These are phyloP conservation scores for Neodiprion fabricii DNA, from an alignment of 1,140 invertebrate genomes.

Conservation along the genomic window DNA sequence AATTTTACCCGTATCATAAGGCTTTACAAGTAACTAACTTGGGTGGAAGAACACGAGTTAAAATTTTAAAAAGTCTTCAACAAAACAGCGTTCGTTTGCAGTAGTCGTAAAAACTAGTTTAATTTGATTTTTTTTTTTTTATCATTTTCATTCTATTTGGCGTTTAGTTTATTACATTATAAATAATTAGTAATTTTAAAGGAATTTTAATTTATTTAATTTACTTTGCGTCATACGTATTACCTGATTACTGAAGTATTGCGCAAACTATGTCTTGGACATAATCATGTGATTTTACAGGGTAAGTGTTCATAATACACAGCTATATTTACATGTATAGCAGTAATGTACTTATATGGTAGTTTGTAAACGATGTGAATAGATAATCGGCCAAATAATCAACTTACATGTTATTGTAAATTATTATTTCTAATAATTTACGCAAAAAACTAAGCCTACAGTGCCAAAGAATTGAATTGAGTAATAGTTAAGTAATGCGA, in stretches of 20 bases:
- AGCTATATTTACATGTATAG: constrained; percentile 2
- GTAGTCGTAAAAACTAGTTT: not conserved
- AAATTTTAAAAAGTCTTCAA: not conserved
- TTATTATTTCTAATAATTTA: not conserved
- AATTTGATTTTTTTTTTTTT: not conserved
- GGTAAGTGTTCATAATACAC: constrained; percentile 7
- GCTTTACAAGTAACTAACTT: not conserved
- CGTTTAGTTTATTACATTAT: not conserved
- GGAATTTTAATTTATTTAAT: not conserved
- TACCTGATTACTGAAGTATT: not conserved
- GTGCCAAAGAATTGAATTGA: no score
- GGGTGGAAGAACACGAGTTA: not conserved
- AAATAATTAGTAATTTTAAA: not conserved
- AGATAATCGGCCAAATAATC: not conserved
- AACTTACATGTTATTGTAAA: not conserved
- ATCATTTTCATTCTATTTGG: not conserved
- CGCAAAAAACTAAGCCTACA: no score
- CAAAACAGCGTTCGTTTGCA: not conserved
- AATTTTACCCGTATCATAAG: not conserved
- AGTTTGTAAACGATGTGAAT: not conserved
- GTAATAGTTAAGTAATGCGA: no score
- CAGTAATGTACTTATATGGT: not conserved
- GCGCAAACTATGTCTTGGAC: not conserved
- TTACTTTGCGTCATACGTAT: not conserved
- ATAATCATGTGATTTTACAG: constrained; percentile 4